Percentiles rank a stretch among this genome's conserved stretches.
Conservation (phyloP, 2,113 vertebrate species). For the Dendrocopos noguchii region DNA sequence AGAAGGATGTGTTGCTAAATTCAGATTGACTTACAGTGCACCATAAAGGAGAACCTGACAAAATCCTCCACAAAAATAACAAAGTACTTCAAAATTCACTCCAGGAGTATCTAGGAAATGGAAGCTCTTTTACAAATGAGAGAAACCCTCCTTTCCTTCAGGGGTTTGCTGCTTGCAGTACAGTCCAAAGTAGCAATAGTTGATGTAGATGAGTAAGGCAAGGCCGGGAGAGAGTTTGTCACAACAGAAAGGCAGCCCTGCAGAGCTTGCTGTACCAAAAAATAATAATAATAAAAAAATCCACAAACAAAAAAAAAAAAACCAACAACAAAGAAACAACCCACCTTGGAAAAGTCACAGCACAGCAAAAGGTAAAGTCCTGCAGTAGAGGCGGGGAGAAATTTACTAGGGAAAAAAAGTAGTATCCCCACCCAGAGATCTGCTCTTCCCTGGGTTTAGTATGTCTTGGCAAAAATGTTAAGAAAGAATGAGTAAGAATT, state of each 20-base stretch:
- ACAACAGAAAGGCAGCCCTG: background rate
- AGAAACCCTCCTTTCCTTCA: background rate
- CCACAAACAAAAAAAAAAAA: background rate
- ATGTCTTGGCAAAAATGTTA: background rate
- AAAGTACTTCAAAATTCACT: background rate
- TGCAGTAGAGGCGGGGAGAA: background rate
- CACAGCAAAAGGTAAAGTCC: background rate
- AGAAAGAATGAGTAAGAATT: background rate
- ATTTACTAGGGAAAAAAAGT: background rate
- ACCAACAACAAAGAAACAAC: background rate
- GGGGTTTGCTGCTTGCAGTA: fast-evolving
- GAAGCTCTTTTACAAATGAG: background rate
- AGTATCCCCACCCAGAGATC: background rate
- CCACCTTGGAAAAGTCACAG: background rate
- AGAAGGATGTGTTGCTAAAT: fast-evolving
- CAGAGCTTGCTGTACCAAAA: background rate
- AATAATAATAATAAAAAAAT: background rate
- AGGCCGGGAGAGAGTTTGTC: background rate
- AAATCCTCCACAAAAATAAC: background rate
- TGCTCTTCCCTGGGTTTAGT: background rate
- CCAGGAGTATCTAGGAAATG: background rate
- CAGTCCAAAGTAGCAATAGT: background rate
- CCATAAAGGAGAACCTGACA: background rate
- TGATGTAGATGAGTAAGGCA: background rate
- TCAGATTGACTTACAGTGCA: fast-evolving